These are phyloP conservation scores for Atherinomorus stipes DNA, from an alignment of 2,113 vertebrate species.

Conservation along the genomic window DNA sequence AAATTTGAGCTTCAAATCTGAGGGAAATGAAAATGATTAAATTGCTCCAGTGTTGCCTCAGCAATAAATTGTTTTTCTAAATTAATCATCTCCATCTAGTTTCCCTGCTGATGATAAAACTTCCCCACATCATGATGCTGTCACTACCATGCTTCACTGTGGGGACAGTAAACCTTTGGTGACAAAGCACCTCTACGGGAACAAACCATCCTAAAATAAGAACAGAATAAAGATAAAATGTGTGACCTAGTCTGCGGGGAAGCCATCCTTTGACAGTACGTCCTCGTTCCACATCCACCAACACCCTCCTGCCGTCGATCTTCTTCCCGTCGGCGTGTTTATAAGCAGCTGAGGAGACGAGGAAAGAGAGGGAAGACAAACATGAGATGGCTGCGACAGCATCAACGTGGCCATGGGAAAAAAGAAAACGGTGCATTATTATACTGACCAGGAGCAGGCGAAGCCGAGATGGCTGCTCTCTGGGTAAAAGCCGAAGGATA, in stretches of 20 bases:
- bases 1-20: no score
- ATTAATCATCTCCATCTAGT: no score
- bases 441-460: slow-evolving; percentile 84
- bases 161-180: no score
- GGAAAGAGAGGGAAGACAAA: slow-evolving; percentile 50
- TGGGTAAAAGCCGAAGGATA: slow-evolving; percentile 78
- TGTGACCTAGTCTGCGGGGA: slow-evolving; percentile 90
- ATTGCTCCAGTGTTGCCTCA: no score
- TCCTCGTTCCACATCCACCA: slow-evolving; percentile 94
- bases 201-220: no score
- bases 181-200: no score
- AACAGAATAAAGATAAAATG: no score
- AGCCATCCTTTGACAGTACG: slow-evolving; percentile 94
- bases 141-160: no score
- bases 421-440: slow-evolving; percentile 65
- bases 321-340: slow-evolving; percentile 96
- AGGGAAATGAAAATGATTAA: no score
- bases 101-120: no score
- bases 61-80: no score
- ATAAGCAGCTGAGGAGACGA: slow-evolving; percentile 89
- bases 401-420: slow-evolving; percentile 64
- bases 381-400: slow-evolving; percentile 21
- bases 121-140: no score
- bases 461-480: slow-evolving; percentile 79
- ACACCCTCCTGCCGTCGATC: slow-evolving; percentile 91